Evolutionary conservation across 30 jellyfish, hydroid and myxozoan genomes (phyloP), one percentile per base, ranked within the genome.

Genomic region (Aurelia sp.): DNA sequence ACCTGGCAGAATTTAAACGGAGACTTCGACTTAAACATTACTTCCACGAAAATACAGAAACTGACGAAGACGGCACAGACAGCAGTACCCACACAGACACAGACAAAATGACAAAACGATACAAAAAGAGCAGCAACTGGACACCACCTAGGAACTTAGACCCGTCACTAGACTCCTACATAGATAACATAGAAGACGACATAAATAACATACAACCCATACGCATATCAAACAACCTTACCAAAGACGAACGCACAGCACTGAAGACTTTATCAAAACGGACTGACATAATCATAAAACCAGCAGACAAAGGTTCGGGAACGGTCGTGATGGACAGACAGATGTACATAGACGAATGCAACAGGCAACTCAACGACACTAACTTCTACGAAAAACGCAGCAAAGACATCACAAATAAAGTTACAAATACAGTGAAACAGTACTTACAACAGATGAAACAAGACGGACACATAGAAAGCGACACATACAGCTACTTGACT

Each of bases 391-490:
- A 40, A 18, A 41, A 72, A 72, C 84, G 48, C 11, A 53, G 2
- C 84, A 72, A 72, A 48, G 84, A 50, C 84, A 35, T 50, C 1
- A 72, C 84, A 10, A 72, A 72, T 1, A 72, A 72, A 48, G 84
- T 48, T 4, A 72, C 68, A 13, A 72, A 48, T 2, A 72, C 84
- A 72, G 84, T 72, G 19, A 72, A 44, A 2, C 38, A 72, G 1
- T 72, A 72, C 69, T 48, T 72, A 24, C 40, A 72, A 21, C 84
- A 40, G 4, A 33, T 72, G 70, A 72, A 72, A 72, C 68, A n/a
- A 1, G 47, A 72, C 70, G 70, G 24, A 17, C 69, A 48, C 41
- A 72, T 72, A 7, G 84, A 72, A 72, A 50, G 48, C 41, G 84
- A 72, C 68, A 72, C 84, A 18, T 48, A 11, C 35, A 44, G 70